phyloP scores from a whole-genome alignment of 2,797 vertebrate genomes.

The Megalops cyprinoides region DNA sequence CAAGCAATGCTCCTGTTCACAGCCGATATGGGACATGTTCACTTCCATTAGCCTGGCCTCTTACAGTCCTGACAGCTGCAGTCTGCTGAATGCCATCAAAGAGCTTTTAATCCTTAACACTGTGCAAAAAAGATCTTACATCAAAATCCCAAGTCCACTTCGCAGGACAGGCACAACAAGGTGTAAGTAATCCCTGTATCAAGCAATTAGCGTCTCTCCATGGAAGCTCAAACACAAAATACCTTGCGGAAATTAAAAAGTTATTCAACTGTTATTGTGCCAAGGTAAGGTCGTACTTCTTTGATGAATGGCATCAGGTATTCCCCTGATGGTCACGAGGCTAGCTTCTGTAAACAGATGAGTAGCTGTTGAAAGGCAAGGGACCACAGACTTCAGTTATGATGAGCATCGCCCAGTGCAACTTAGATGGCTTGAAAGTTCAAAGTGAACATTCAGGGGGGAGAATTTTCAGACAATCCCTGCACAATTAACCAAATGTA shows the following conservation, averaged over 20 bases:
- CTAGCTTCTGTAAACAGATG: too few relatives aligned
- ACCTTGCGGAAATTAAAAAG: not conserved
- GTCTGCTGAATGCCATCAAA: conserved; percentile 70
- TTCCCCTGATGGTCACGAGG: too few relatives aligned
- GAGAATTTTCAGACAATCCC: too few relatives aligned
- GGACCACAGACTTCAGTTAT: too few relatives aligned
- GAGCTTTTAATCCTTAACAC: conserved; percentile 67
- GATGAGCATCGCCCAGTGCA: too few relatives aligned
- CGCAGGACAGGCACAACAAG: conserved; percentile 76
- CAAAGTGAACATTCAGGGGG: too few relatives aligned
- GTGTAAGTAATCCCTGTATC: conserved; percentile 70
- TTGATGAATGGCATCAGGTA: too few relatives aligned
- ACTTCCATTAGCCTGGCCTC: conserved; percentile 69
- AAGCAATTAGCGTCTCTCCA: not conserved
- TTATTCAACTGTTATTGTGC: too few relatives aligned
- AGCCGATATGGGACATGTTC: not conserved
- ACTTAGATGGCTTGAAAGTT: too few relatives aligned
- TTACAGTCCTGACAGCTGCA: conserved; percentile 61
- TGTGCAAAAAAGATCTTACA: not conserved
- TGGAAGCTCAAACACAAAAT: not conserved
- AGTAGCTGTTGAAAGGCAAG: too few relatives aligned
- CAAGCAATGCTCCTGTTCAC: conserved; percentile 63
- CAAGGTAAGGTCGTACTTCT: too few relatives aligned
- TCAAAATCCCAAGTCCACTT: conserved; percentile 74
- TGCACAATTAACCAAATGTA: too few relatives aligned